Evolutionary conservation across 2,888 invertebrate genomes (phyloP).

Genomic region (Notodonta dromedarius): DNA sequence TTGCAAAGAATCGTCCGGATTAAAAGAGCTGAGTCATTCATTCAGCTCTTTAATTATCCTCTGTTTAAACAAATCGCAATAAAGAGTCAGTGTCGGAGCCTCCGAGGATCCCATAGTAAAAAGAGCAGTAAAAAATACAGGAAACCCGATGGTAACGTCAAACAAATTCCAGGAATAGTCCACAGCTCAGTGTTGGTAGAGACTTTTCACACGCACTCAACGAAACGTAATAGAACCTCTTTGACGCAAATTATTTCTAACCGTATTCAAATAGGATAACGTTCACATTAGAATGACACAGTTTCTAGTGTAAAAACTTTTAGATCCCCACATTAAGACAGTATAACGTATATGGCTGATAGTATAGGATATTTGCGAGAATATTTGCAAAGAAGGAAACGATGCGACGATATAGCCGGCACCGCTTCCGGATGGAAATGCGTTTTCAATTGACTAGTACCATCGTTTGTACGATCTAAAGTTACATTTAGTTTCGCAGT

Average conservation of each 20-base stretch:
- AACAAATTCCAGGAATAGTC: slow-evolving; percentile 66
- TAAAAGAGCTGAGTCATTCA: slow-evolving; percentile 74
- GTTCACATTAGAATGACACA: slow-evolving; percentile 10
- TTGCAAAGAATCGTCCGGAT: slow-evolving; percentile 60
- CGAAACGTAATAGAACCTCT: slow-evolving; percentile 27
- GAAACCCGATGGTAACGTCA: slow-evolving; percentile 60
- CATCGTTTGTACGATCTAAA: slow-evolving; percentile 40
- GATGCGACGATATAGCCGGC: slow-evolving; percentile 59
- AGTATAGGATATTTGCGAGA: slow-evolving; percentile 46
- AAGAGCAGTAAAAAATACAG: slow-evolving; percentile 58
- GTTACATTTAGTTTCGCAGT: slow-evolving; percentile 37
- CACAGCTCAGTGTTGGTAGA: slow-evolving; percentile 52
- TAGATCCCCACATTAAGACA: slow-evolving; percentile 25
- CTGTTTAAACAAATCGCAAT: slow-evolving; percentile 81
- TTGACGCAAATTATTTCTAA: slow-evolving; percentile 10
- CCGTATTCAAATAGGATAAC: neutral
- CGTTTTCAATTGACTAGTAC: slow-evolving; percentile 52
- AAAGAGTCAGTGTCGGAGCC: slow-evolving; percentile 59
- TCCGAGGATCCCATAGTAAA: slow-evolving; percentile 52
- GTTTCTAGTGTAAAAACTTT: slow-evolving; percentile 31
- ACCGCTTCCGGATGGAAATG: slow-evolving; percentile 68
- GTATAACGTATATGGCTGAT: slow-evolving; percentile 46
- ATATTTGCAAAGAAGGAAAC: slow-evolving; percentile 61
- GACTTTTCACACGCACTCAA: slow-evolving; percentile 35
- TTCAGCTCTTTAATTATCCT: slow-evolving; percentile 77